Conservation (phyloP, 1,140 invertebrate species). For the Drosophila lowei region DNA sequence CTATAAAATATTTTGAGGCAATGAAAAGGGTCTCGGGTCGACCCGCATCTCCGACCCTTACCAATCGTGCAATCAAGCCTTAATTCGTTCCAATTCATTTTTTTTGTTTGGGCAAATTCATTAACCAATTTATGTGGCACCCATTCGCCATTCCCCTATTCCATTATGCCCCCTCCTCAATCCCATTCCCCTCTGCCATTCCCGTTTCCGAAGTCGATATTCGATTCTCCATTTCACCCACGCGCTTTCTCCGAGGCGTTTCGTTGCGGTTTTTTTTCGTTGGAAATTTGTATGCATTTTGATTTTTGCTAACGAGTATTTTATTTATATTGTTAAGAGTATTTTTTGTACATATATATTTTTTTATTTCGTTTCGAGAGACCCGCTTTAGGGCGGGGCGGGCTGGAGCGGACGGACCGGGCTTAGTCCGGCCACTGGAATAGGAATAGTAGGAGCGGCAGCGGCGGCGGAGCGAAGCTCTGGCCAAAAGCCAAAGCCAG, state of each 20-base stretch:
- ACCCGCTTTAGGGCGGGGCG: constrained; percentile 11
- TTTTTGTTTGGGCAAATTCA: constrained; percentile 35
- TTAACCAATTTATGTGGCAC: constrained; percentile 38
- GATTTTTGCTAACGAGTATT: constrained; percentile 52
- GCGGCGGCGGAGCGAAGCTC: constrained; percentile 27
- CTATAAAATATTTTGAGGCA: too few species aligned
- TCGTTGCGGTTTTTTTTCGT: not conserved
- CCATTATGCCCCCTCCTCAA: not conserved
- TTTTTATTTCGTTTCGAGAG: constrained; percentile 28
- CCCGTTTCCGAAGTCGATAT: constrained; percentile 12
- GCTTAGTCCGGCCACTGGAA: too few species aligned
- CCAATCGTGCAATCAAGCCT: constrained; percentile 30
- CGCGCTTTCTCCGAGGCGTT: constrained; percentile 36
- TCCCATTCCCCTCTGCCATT: constrained; percentile 11
- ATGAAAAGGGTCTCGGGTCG: not conserved
- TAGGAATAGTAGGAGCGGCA: constrained; percentile 2
- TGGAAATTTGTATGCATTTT: constrained; percentile 53
- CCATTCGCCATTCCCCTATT: constrained; percentile 9
- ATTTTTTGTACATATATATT: not conserved
- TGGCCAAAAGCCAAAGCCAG: constrained; percentile 64
- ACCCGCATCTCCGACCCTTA: constrained; percentile 31
- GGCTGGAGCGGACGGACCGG: constrained; percentile 5
- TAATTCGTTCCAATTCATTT: constrained; percentile 43
- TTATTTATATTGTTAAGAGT: constrained; percentile 31
- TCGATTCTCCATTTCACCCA: constrained; percentile 27